Evolutionary conservation across 2,113 vertebrate genomes (phyloP), one percentile per base, ranked within the genome.

Genomic region (Percina caprodes): DNA sequence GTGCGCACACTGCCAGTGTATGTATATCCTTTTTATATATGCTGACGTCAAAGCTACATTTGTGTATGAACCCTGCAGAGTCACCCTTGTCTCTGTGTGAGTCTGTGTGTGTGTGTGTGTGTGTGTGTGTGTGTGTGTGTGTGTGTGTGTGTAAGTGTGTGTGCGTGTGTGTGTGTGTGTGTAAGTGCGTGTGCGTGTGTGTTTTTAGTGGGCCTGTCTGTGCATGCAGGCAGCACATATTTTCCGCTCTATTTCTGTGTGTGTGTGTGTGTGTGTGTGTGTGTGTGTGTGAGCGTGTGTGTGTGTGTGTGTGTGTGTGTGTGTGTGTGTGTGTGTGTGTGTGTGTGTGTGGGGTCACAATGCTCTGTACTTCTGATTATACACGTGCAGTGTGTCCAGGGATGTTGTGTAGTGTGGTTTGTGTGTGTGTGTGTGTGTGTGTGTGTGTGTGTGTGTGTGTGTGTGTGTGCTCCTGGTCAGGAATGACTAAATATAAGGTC

Each of bases 191-290:
- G n/a, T n/a, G n/a, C n/a, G n/a, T 67, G 56, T 33, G 52, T 74
- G 76, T 55, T 77, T 74, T 77, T 86, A 80, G 80, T 83, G 83
- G 74, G 45, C 56, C 33, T 21, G 56, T 71, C 51, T 83, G 79
- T 70, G 74, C 65, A 9, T 74, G 45, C 79, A 80, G 78, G 59
- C 77, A 78, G 77, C 78, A 73, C 79, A 79, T 79, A 82, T 83
- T 88, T 87, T 85, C 84, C 35, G 72, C 81, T 83, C 75, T 88
- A 85, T 82, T 82, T 88, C 75, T 85, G 86, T 77, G 33, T 35
- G 74, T 51, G 55, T 66, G 19, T 73, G 72, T 85, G 75, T 30
- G 55, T 79, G 30, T 72, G 61, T 42, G 1, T 45, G 33, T 13
- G 54, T n/a, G n/a, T n/a, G n/a, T n/a, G n/a, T n/a, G n/a, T n/a